Evolutionary conservation across 1,140 invertebrate genomes (phyloP).

Genomic region (Lysiphlebus fabarum): DNA sequence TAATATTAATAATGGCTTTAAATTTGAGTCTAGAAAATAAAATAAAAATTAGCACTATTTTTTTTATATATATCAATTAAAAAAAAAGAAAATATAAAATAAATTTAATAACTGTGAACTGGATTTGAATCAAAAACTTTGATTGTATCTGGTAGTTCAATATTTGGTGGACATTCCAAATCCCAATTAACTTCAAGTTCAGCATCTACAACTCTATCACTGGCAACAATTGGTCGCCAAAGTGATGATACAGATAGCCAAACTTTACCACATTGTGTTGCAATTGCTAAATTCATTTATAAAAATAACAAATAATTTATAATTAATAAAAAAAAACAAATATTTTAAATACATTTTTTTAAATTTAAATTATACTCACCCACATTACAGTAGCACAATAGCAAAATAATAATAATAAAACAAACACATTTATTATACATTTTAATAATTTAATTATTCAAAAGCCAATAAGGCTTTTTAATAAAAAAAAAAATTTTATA

Average conservation of each 20-base stretch:
- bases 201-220: constrained; percentile 47
- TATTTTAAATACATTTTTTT: too few species aligned
- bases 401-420: too few species aligned
- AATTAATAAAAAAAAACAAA: neutral
- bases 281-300: constrained; percentile 34
- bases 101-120: constrained; percentile 41
- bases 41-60: constrained; percentile 32
- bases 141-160: constrained; percentile 36
- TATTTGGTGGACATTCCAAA: constrained; percentile 44
- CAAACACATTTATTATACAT: too few species aligned
- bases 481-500: too few species aligned
- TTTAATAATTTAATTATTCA: too few species aligned
- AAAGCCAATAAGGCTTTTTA: too few species aligned
- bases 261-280: constrained; percentile 41
- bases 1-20: constrained; percentile 35
- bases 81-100: constrained; percentile 16
- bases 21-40: constrained; percentile 6
- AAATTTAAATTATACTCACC: too few species aligned
- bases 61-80: constrained; percentile 20
- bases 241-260: constrained; percentile 52
- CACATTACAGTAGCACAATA: too few species aligned
- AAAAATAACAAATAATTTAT: neutral
- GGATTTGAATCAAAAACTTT: constrained; percentile 44
- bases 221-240: constrained; percentile 42
- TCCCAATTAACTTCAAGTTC: constrained; percentile 59